Percentiles rank a stretch among this genome's conserved stretches.
Evolutionary conservation across 2,888 invertebrate species (phyloP).

Genomic region (Horisme vitalbata): DNA sequence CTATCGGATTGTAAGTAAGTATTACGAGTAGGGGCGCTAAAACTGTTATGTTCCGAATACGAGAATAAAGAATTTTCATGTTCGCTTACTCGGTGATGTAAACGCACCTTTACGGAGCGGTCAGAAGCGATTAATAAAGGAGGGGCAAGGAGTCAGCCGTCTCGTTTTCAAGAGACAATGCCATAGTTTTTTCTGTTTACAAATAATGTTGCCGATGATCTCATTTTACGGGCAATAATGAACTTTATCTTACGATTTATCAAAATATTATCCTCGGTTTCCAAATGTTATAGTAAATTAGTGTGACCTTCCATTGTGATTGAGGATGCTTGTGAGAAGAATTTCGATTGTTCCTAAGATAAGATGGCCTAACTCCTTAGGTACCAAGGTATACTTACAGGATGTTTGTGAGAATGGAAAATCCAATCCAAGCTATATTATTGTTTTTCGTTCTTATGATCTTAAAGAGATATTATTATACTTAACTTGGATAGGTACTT

Average conservation of each 20-base stretch:
- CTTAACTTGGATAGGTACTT: no score
- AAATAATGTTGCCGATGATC: slow-evolving; percentile 15
- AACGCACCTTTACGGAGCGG: slow-evolving; percentile 14
- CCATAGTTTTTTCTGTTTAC: slow-evolving; percentile 14
- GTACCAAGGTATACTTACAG: no score
- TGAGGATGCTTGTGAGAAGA: slow-evolving; percentile 14
- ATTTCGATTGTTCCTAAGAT: slow-evolving; percentile 13
- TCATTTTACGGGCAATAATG: slow-evolving; percentile 10
- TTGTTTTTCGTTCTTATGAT: no score
- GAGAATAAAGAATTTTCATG: no score
- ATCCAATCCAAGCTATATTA: background rate
- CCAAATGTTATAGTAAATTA: slow-evolving; percentile 19
- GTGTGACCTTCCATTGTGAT: slow-evolving; percentile 19
- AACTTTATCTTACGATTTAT: background rate
- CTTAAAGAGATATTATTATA: no score
- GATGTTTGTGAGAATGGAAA: background rate
- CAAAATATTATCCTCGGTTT: slow-evolving; percentile 15
- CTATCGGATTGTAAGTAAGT: background rate
- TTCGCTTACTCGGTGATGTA: background rate
- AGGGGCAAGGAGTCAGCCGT: no score
- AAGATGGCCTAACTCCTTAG: background rate
- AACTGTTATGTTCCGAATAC: no score
- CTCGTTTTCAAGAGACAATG: slow-evolving; percentile 11
- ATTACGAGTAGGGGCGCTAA: no score
- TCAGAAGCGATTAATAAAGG: slow-evolving; percentile 8